Evolutionary conservation across 2,113 vertebrate species (phyloP).

Genomic region (Synchiropus splendidus): DNA sequence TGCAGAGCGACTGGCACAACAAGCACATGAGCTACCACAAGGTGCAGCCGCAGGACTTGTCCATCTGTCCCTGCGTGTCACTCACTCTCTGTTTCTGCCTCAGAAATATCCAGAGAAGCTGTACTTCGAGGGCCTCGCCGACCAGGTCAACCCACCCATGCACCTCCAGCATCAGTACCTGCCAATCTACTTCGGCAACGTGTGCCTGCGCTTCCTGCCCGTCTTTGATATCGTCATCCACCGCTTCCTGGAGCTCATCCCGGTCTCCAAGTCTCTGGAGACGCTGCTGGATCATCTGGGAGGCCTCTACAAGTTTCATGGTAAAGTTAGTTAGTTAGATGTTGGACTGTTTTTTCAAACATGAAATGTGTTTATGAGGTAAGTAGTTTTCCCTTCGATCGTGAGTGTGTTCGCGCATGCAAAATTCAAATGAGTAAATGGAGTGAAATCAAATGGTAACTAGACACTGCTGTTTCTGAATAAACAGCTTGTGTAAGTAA

Average conservation of each 20-base stretch:
- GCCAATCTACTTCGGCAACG: conserved; percentile 97
- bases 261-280: conserved; percentile 94
- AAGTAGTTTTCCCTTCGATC: too few species aligned
- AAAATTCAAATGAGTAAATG: too few species aligned
- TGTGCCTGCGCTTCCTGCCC: conserved; percentile 93
- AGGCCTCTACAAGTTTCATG: conserved; percentile 97
- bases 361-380: too few species aligned
- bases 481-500: too few species aligned
- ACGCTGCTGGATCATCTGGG: conserved; percentile 93
- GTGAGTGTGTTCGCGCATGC: too few species aligned
- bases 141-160: conserved; percentile 93
- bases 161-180: conserved; percentile 91
- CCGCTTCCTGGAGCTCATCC: conserved; percentile 93
- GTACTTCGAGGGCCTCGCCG: conserved; percentile 95
- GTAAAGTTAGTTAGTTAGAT: too few species aligned
- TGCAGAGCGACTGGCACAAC: conserved; percentile 98
- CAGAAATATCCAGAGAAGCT: conserved; percentile 98
- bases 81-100: neutral
- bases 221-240: conserved; percentile 99
- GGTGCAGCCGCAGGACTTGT: conserved; percentile 35
- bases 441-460: too few species aligned
- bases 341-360: too few species aligned
- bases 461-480: too few species aligned
- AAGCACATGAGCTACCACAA: conserved; percentile 99
- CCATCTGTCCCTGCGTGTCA: neutral